Base-by-base conservation (phyloP, 2,888 invertebrate species). In the Cantharis flavilabris region DNA sequence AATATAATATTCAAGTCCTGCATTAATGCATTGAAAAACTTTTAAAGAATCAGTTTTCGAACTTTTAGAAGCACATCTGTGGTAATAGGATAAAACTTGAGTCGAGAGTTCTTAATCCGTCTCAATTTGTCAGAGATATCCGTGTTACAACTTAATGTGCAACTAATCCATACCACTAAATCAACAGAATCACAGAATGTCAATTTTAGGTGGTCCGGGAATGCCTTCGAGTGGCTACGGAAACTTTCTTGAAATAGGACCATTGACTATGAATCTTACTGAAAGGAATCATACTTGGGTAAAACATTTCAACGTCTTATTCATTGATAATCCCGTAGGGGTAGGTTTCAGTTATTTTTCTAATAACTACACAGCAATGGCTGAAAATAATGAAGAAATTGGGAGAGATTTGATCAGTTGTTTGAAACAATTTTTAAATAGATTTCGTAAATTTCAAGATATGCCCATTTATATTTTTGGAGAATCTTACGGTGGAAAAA, bases 401-500 rank as follows among this genome's bases (percentile, higher is more conserved):
- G 96, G 95, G 0, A 82, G 88, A 49, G 97, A 98, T 88, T 92
- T 98, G 81, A 90, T 97, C 1, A 90, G 90, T 72, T 90, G 96
- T 62, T 91, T 96, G 88, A 91, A 90, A 84, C 90, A 90, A 7
- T 95, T 97, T 87, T 92, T 95, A 82, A 84, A 89, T 14, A 86
- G 89, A 13, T 89, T 94, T 84, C 92, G 95, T 0, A 91, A 93
- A 83, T 97, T 97, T 84, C 90, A 92, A 86, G 89, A 88, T 10
- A 91, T 94, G 0, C 94, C 96, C 0, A 89, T 96, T 49, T 97
- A 97, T 85, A 95, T 97, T 78, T 95, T 96, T 84, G 94, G 94
- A 23, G 97, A 98, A 87, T 97, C 97, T 0, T 97, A 97, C 87
- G 97, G 97, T 16, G 97, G 97, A 1, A 98, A 97, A 89, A 97